Percentiles rank a stretch among this genome's conserved stretches.
phyloP scores from a whole-genome alignment of 2,797 vertebrate species.

The Hemitrygon akajei region DNA sequence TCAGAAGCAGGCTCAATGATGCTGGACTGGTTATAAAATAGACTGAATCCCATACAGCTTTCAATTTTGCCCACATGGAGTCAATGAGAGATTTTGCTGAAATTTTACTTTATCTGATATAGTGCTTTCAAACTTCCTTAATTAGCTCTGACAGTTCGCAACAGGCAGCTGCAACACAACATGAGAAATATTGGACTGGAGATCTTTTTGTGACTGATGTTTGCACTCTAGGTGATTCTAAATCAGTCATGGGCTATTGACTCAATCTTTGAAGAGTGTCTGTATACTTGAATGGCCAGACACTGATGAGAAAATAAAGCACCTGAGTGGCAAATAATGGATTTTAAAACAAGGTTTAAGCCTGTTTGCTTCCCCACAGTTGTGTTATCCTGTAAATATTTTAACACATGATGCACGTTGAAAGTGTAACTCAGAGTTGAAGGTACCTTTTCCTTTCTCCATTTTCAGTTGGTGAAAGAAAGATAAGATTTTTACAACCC shows the following conservation, averaged over 20 bases:
- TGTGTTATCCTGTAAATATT: conserved; percentile 2
- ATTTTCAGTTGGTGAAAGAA: background rate
- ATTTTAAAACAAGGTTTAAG: background rate
- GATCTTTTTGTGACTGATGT: conserved; percentile 52
- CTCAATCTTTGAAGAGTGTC: conserved; percentile 50
- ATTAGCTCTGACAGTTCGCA: conserved; percentile 47
- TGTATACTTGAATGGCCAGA: conserved; percentile 44
- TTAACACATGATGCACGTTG: background rate
- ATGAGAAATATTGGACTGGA: conserved; percentile 53
- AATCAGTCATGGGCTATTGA: conserved; percentile 59
- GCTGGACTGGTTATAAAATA: background rate
- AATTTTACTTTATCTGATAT: conserved; percentile 45
- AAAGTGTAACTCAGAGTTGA: background rate
- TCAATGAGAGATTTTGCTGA: background rate
- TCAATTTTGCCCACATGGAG: background rate
- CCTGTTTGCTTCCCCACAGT: conserved; percentile 3
- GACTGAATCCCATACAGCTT: background rate
- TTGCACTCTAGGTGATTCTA: conserved; percentile 45
- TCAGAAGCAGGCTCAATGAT: background rate
- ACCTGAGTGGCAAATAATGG: conserved; percentile 6
- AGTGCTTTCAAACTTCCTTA: conserved; percentile 46
- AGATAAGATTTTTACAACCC: background rate
- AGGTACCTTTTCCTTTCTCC: background rate
- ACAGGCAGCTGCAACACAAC: conserved; percentile 48
- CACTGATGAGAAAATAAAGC: conserved; percentile 47